Evolutionary conservation across 2,888 invertebrate species (phyloP), one percentile per base, ranked within the genome.

Genomic region (Megalurothrips usitatus): DNA sequence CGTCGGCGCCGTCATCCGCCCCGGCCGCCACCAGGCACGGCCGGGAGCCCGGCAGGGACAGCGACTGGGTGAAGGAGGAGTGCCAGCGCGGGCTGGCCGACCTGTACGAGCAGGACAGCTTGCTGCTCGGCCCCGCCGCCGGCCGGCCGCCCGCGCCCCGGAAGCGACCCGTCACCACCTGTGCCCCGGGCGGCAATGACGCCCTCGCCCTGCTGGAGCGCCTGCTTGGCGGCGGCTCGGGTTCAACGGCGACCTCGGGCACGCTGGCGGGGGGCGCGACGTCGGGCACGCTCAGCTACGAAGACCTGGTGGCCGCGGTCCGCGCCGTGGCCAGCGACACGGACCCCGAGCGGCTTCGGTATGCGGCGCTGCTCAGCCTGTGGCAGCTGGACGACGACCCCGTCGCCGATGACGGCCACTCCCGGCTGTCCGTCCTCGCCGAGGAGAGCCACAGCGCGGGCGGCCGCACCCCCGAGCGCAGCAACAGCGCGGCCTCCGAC

Each of bases 71-170:
- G 23, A 85, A 85, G 81, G 84, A 85, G 79, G 85, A 86, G 83
- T 86, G 85, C 75, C 85, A 85, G 79, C 84, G 85, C 82, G 86
- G 85, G n/a, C 84, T 86, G 12, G 84, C 84, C n/a, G 86, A 86
- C 82, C 82, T 86, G 14, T 85, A 86, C 82, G 84, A 85, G 80
- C 83, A 86, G 82, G 85, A 85, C 81, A 84, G 84, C 14, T 81
- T 84, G 49, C 81, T 86, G 12, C 79, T 82, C 43, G 80, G 82
- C 78, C 81, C 82, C 28, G 43, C 78, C 26, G 82, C 81, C 58
- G 82, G 82, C 58, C 81, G 82, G 81, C 81, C 82, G 81, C 68
- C 68, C 23, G 68, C 68, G 68, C 68, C 68, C 1, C 26, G 68
- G 9, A 75, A 26, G 26, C 26, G 68, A 9, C 68, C 68, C 19